A percentile compares a stretch with the other conserved stretches of the same genome.
Evolutionary conservation across 2,888 invertebrate species (phyloP).

Genomic region (Stenichneumon culpator): DNA sequence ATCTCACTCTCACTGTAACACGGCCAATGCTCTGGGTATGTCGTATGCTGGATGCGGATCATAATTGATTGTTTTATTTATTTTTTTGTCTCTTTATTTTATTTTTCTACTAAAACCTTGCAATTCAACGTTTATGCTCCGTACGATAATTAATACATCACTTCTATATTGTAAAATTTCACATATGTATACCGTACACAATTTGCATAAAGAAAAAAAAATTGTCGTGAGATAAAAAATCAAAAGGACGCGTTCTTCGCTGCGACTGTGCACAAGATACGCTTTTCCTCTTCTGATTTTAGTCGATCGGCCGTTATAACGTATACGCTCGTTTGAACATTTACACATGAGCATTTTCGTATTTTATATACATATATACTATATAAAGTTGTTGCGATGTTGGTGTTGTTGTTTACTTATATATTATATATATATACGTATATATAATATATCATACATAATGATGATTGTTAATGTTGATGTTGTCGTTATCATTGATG

Average conservation of each 20-base stretch:
- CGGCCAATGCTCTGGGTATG: slow-evolving; percentile 85
- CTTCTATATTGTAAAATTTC: slow-evolving; percentile 68
- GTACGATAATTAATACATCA: slow-evolving; percentile 65
- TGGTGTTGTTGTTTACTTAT: slow-evolving; percentile 82
- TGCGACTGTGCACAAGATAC: background rate
- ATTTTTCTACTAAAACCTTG: slow-evolving; percentile 65
- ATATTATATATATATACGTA: slow-evolving; percentile 56
- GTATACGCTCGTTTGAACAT: slow-evolving; percentile 9
- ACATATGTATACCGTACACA: slow-evolving; percentile 49
- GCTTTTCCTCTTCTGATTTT: slow-evolving; percentile 8
- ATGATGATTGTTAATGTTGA: slow-evolving; percentile 83
- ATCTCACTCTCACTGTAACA: slow-evolving; percentile 81
- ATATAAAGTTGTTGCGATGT: slow-evolving; percentile 84
- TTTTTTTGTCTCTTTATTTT: slow-evolving; percentile 11
- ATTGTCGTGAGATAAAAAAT: background rate
- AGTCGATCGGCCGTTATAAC: slow-evolving; percentile 19
- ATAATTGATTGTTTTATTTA: slow-evolving; percentile 73
- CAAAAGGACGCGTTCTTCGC: background rate
- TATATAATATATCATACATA: slow-evolving; percentile 65
- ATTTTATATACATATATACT: slow-evolving; percentile 69
- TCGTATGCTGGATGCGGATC: slow-evolving; percentile 84
- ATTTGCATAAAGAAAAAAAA: slow-evolving; percentile 27
- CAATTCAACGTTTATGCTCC: slow-evolving; percentile 78
- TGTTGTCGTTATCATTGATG: slow-evolving; percentile 84
- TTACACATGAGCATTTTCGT: slow-evolving; percentile 68